Evolutionary conservation across 2,113 vertebrate species (phyloP).

Genomic region (Empidonax traillii): DNA sequence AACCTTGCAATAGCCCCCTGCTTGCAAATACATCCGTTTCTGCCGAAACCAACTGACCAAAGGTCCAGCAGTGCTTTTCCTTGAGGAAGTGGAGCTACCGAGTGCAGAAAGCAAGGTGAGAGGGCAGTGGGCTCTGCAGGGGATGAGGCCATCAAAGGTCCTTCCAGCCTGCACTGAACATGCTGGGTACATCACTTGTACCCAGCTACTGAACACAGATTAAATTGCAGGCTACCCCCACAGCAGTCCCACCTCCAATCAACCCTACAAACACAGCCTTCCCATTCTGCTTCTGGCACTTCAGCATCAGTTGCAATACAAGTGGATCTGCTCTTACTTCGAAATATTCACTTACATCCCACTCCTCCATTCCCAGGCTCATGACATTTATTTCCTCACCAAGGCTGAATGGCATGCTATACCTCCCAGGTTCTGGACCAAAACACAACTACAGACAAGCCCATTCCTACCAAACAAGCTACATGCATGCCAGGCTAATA

Average conservation of each 20-base stretch:
- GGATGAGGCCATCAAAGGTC: rapidly evolving
- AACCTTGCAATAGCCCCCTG: neutral
- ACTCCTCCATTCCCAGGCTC: neutral
- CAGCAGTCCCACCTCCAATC: neutral
- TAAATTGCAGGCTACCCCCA: neutral
- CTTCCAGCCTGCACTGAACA: neutral
- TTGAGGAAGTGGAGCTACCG: neutral
- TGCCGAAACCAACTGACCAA: neutral
- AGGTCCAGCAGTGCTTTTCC: neutral
- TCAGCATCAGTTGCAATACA: neutral
- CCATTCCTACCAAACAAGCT: neutral
- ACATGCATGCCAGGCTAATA: neutral
- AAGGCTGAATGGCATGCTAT: neutral
- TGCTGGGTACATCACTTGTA: neutral
- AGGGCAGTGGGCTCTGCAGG: rapidly evolving
- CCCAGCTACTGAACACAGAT: neutral
- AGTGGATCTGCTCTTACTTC: neutral
- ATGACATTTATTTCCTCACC: neutral
- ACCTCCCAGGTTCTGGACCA: neutral
- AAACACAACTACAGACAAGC: neutral
- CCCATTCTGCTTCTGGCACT: neutral
- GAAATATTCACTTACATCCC: neutral
- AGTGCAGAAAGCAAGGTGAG: rapidly evolving
- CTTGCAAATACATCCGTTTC: neutral
- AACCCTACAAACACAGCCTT: neutral